Evolutionary conservation across 2,888 invertebrate genomes (phyloP).

Genomic region (Protonemura montana): DNA sequence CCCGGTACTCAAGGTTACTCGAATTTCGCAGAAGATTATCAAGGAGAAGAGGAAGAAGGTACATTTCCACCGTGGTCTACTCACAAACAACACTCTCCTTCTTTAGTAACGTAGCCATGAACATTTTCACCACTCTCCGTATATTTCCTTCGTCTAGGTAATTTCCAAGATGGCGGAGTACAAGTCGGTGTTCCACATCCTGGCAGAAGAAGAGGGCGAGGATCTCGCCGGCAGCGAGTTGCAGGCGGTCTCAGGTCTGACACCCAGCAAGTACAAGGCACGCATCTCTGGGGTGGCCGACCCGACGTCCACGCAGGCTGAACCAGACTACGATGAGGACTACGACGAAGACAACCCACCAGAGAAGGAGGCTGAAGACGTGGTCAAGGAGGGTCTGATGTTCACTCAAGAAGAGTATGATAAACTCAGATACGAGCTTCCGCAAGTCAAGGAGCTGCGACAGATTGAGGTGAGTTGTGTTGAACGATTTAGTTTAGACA

Average conservation of each 20-base stretch:
- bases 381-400: slow-evolving; percentile 64
- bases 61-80: not conserved
- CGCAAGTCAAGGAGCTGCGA: slow-evolving; percentile 67
- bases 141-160: not conserved
- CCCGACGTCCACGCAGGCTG: slow-evolving; percentile 40
- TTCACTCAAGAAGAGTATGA: slow-evolving; percentile 68
- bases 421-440: slow-evolving; percentile 68
- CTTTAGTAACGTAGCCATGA: too few species aligned
- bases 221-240: not conserved
- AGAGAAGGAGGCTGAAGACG: slow-evolving; percentile 59
- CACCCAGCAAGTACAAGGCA: slow-evolving; percentile 15
- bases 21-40: slow-evolving; percentile 53
- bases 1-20: slow-evolving; percentile 66
- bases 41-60: slow-evolving; percentile 54
- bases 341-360: slow-evolving; percentile 53
- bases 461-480: slow-evolving; percentile 64
- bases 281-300: slow-evolving; percentile 19
- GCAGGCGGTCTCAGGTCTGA: slow-evolving; percentile 15
- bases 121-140: not conserved
- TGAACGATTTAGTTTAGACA: too few species aligned
- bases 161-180: not conserved
- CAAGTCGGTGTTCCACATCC: slow-evolving; percentile 7
- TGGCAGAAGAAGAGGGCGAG: slow-evolving; percentile 19
- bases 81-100: not conserved
- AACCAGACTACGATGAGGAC: slow-evolving; percentile 51